These are phyloP conservation scores for Nomada fabriciana DNA, from an alignment of 2,888 invertebrate genomes.

Conservation along the genomic window DNA sequence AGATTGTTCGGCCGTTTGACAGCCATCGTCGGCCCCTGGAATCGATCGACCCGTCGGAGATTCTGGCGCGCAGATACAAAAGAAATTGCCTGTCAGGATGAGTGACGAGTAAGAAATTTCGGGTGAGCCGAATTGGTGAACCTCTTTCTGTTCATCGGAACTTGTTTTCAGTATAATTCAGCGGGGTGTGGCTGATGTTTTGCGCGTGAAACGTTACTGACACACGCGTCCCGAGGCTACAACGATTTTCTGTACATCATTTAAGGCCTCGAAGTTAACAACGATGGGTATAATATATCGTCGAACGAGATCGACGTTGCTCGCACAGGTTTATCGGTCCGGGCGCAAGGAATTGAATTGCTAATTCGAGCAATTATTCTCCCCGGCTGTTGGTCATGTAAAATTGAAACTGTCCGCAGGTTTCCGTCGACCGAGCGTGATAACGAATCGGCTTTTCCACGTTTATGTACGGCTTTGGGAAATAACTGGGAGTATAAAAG, in stretches of 20 bases:
- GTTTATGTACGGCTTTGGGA: neutral
- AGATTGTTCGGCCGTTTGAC: slow-evolving; percentile 28
- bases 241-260: neutral
- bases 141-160: neutral
- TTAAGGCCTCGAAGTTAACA: too few species aligned
- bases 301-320: neutral
- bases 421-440: neutral
- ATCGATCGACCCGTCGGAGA: slow-evolving; percentile 45
- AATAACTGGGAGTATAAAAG: neutral
- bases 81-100: slow-evolving; percentile 50
- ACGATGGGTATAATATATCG: too few species aligned
- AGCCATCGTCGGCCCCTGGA: slow-evolving; percentile 24
- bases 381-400: slow-evolving; percentile 26
- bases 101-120: slow-evolving; percentile 48
- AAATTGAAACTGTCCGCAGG: slow-evolving; percentile 38
- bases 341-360: slow-evolving; percentile 49
- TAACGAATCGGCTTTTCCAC: neutral
- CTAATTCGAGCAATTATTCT: slow-evolving; percentile 46
- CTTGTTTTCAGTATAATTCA: too few species aligned
- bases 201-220: too few species aligned
- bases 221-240: neutral
- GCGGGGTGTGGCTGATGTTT: too few species aligned
- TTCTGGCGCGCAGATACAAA: slow-evolving; percentile 28
- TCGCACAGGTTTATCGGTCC: neutral
- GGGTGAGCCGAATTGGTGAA: too few species aligned